Evolutionary conservation across 2,888 invertebrate genomes (phyloP), one percentile per base, ranked within the genome.

Genomic region (Sinodicranocentrus sp.): DNA sequence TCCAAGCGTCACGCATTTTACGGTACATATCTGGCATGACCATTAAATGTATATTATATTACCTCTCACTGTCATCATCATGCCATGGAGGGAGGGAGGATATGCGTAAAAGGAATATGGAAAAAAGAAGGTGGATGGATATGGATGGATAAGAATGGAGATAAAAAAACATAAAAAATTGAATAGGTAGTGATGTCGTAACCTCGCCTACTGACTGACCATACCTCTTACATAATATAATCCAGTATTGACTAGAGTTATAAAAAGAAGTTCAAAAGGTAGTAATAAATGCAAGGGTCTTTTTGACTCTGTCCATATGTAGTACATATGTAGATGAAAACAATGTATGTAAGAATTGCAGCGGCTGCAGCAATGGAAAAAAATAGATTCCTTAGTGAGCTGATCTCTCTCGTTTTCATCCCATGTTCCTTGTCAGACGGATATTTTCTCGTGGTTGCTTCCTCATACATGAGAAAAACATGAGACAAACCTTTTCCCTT

Each of bases 241-340:
- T 72, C 72, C 59, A 57, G 57, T 57, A 71, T 71, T 71, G 71
- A 75, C 44, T 17, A 72, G 39, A 44, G 68, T 76, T 65, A 76
- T 78, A 78, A 78, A 78, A 78, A 78, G 78, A 78, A 67, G 78
- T 78, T 78, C 78, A 68, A 59, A 17, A 52, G 63, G 61, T n/a
- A 17, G 54, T 70, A 61, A 61, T 61, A 73, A 39, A 23, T 23
- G 57, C 39, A 63, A 61, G 73, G 61, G 73, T 73, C 73, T 61
- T 23, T 23, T 23, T 39, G 17, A 13, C 23, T 23, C 8, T 8
- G 1, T 44, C 67, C 43, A 17, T 59, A 8, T 17, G 5, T 17
- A 2, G n/a, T 39, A 8, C 39, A 5, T 39, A 39, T 39, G 13
- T 8, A 5, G 39, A 8, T 8, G 13, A 5, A 39, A 28, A 61